Percentiles rank a stretch among this genome's conserved stretches.
These are phyloP conservation scores for Chrysotoxum bicinctum DNA, from an alignment of 2,888 invertebrate species.

Conservation along the genomic window DNA sequence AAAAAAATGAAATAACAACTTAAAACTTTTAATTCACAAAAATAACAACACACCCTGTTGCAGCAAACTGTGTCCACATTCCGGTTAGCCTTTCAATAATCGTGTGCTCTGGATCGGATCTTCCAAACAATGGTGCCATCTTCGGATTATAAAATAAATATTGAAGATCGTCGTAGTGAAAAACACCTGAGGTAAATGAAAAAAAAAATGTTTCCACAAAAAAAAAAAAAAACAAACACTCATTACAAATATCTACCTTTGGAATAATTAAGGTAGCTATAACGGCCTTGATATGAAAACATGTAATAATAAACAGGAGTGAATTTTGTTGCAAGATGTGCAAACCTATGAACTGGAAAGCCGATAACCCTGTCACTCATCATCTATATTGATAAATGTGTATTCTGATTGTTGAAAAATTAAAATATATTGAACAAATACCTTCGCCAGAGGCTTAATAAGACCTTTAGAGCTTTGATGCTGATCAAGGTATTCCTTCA, in stretches of 20 bases:
- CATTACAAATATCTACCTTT: not conserved
- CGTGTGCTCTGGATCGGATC: slow-evolving; percentile 11
- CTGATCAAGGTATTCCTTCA: not conserved
- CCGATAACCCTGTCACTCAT: slow-evolving; percentile 28
- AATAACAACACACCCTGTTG: not conserved
- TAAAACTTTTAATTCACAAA: not conserved
- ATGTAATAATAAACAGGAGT: slow-evolving; percentile 16
- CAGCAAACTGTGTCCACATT: slow-evolving; percentile 22
- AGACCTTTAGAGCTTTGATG: not conserved
- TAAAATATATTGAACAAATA: not conserved
- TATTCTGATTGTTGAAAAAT: not conserved
- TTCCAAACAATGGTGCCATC: not conserved
- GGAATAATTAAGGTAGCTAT: slow-evolving; percentile 13
- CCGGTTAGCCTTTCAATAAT: not conserved
- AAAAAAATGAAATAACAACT: not conserved
- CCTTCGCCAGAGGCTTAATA: not conserved
- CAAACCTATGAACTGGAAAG: slow-evolving; percentile 19
- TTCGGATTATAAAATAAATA: slow-evolving; percentile 10
- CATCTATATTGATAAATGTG: not conserved
- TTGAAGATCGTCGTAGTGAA: slow-evolving; percentile 28
- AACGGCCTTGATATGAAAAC: slow-evolving; percentile 4
- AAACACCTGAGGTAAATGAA: not conserved
- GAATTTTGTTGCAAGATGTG: not conserved
- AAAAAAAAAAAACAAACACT: too few relatives aligned
- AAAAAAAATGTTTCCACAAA: not conserved